A percentile compares a stretch with the other conserved stretches of the same genome.
Conservation (phyloP, 2,888 invertebrate genomes). For the Dasysyrphus albostriatus region DNA sequence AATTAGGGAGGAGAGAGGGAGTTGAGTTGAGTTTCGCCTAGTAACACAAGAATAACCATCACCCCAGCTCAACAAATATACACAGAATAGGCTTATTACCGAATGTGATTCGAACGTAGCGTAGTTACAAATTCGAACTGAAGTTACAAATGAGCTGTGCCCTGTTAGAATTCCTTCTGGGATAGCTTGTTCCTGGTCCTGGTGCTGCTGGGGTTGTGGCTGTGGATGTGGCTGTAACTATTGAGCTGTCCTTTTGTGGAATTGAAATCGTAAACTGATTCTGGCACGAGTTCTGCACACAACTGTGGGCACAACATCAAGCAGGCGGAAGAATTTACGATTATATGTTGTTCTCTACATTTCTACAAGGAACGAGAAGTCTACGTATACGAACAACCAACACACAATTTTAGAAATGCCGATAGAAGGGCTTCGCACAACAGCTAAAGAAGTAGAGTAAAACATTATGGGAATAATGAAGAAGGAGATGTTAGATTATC, state of each 20-base stretch:
- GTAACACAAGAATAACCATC: conserved; percentile 2
- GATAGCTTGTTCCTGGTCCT: neutral
- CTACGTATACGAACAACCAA: neutral
- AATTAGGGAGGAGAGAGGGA: neutral
- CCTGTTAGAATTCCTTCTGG: neutral
- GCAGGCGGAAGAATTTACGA: conserved; percentile 56
- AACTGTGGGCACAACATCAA: conserved; percentile 16
- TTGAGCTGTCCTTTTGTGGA: conserved; percentile 50
- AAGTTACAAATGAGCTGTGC: conserved; percentile 63
- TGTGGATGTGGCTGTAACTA: too few relatives aligned
- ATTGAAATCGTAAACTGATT: conserved; percentile 44
- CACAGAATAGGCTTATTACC: conserved; percentile 64
- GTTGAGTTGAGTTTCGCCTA: neutral
- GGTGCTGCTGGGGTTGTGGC: too few relatives aligned
- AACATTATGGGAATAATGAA: conserved; percentile 15
- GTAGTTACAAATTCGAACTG: conserved; percentile 58
- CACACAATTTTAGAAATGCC: neutral
- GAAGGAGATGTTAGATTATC: conserved; percentile 48
- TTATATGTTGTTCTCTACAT: conserved; percentile 34
- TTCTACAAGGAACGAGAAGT: neutral
- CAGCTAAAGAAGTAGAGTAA: neutral
- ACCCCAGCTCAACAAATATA: neutral
- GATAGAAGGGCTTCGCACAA: neutral
- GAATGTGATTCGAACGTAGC: conserved; percentile 62
- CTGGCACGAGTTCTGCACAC: conserved; percentile 35